Evolutionary conservation across 1,140 invertebrate genomes (phyloP).

Genomic region (Homalodisca vitripennis): DNA sequence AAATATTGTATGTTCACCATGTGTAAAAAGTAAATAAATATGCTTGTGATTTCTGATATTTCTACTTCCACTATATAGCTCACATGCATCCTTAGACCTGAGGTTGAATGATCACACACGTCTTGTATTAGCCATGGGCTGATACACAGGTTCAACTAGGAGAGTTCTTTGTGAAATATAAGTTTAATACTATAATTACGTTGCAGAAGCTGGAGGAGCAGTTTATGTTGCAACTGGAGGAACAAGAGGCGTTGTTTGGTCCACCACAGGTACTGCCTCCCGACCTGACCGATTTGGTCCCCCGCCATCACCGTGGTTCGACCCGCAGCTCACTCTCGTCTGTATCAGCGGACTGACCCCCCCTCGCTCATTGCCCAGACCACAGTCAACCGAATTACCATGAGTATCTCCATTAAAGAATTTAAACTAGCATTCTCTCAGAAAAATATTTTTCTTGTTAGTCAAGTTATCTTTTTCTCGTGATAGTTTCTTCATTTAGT

Average conservation of each 20-base stretch:
- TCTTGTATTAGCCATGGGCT: too few relatives aligned
- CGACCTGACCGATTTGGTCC: constrained; percentile 57
- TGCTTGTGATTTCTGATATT: too few relatives aligned
- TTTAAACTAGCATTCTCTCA: neutral
- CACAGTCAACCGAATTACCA: neutral
- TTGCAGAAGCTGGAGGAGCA: constrained; percentile 82
- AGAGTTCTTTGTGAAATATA: neutral
- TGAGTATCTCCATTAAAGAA: neutral
- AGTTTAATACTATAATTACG: constrained; percentile 22
- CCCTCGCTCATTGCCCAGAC: neutral
- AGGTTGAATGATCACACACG: neutral
- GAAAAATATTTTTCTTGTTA: neutral
- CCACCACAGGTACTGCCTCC: constrained; percentile 58
- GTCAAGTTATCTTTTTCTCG: neutral
- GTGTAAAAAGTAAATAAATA: too few relatives aligned
- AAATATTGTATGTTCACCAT: too few relatives aligned
- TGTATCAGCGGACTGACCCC: constrained; percentile 56
- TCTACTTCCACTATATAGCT: neutral
- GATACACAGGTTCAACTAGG: too few relatives aligned
- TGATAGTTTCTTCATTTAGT: neutral
- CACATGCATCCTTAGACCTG: too few relatives aligned
- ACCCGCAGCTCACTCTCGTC: constrained; percentile 69
- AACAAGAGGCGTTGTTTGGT: constrained; percentile 77
- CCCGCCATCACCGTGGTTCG: constrained; percentile 55
- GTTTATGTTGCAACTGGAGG: constrained; percentile 76